phyloP scores from a whole-genome alignment of 2,113 vertebrate species.

The Mus pahari region DNA sequence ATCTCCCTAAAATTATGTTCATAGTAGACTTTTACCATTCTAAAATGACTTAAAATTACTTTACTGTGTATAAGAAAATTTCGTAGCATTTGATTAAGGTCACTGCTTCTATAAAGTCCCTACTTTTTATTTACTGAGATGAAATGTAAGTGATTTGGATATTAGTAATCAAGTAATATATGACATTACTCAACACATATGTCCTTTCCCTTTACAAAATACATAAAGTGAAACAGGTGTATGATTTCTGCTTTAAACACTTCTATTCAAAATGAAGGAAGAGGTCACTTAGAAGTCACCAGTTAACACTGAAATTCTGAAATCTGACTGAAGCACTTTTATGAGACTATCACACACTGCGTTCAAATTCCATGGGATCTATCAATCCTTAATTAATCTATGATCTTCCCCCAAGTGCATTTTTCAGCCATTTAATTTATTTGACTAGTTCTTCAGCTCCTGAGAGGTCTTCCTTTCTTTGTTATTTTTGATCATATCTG shows the following conservation, averaged over 20 bases:
- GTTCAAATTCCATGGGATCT: neutral
- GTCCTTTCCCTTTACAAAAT: neutral
- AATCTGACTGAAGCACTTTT: neutral
- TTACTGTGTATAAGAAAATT: neutral
- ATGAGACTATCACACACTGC: neutral
- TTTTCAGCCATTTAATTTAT: neutral
- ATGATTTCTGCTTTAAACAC: neutral
- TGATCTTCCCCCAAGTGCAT: neutral
- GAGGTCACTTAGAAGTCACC: neutral
- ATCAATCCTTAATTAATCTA: neutral
- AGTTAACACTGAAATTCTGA: neutral
- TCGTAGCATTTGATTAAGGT: neutral
- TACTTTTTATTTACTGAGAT: neutral
- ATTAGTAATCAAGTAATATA: neutral
- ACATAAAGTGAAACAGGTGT: neutral
- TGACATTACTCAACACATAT: neutral
- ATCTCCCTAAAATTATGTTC: neutral
- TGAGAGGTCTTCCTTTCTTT: neutral
- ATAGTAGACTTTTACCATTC: no score
- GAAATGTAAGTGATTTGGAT: neutral
- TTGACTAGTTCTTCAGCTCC: neutral
- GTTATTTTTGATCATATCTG: neutral
- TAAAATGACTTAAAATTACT: neutral
- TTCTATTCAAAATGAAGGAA: neutral
- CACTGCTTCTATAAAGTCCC: neutral